Base-by-base conservation (phyloP, 2,797 vertebrate genomes). In the Anabacerthia variegaticeps region DNA sequence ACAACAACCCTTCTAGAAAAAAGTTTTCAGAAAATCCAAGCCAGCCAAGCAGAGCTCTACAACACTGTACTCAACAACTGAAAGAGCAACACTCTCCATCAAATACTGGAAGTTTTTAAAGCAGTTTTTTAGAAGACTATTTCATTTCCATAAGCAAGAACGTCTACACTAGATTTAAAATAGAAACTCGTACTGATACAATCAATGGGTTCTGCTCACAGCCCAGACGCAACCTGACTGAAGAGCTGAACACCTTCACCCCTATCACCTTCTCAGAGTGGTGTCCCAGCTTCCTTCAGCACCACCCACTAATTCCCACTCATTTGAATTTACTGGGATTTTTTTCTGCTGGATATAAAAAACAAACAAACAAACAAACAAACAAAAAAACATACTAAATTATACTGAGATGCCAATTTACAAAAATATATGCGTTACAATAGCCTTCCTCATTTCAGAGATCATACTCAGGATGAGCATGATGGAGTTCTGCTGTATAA, bases 191-290 rank as follows among this genome's bases (percentile, higher is more conserved):
- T 55, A 11, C 26, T 17, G 11, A 66, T 54, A 72, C 6, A 43
- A 48, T 18, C 32, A 76, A 10, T 10, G 39, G 9, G 19, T n/a
- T 78, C 56, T 81, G 44, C 46, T 88, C 19, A 21, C 13, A 87
- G 41, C 22, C 41, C 37, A 3, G 5, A n/a, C 43, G 39, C 69
- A 93, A 63, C 30, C 58, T 36, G 34, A 71, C 44, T 14, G 27
- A 34, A 18, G 32, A 92, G 15, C 10, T 0, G 0, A 37, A 7
- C 8, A 49, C 46, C 23, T 61, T 27, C 46, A 51, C 7, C 27
- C 14, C 54, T 20, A 54, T 21, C 61, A 56, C 12, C 37, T 56
- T 21, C 44, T 48, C 44, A 30, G 28, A 3, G 20, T 1, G 1
- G 8, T 51, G 23, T 32, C 9, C 10, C 63, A 26, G 63, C 2